Conservation (phyloP, 2,113 vertebrate genomes). For the Motacilla alba region DNA sequence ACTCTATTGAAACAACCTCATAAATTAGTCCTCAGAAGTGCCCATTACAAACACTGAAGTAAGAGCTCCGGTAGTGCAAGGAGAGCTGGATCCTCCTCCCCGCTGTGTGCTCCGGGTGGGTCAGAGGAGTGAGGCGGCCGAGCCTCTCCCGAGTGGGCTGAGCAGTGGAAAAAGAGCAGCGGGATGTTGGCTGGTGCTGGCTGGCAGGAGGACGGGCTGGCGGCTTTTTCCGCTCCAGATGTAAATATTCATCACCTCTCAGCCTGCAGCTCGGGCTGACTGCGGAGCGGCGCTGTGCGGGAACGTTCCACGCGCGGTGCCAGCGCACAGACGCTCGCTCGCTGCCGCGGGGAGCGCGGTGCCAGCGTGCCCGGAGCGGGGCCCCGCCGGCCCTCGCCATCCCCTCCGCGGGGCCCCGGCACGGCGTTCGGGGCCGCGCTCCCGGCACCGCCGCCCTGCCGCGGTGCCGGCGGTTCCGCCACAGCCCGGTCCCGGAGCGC, state of each 20-base stretch:
- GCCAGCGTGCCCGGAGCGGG: neutral
- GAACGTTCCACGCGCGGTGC: accelerated
- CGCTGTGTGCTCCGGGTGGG: accelerated
- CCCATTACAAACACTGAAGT: neutral
- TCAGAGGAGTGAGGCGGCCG: neutral
- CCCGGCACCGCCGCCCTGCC: neutral
- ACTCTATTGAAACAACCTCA: neutral
- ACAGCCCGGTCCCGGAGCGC: neutral
- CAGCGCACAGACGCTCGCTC: accelerated
- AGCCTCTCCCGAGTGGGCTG: neutral
- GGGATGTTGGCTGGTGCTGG: neutral
- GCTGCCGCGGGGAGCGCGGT: accelerated
- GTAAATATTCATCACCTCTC: neutral
- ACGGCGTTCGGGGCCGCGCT: neutral
- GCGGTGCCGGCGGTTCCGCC: neutral
- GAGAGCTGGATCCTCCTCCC: neutral
- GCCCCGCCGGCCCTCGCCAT: neutral
- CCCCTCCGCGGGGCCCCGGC: neutral
- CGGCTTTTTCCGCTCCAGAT: neutral
- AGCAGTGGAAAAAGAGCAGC: neutral
- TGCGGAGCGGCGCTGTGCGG: accelerated
- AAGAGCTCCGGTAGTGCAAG: accelerated
- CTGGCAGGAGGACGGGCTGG: neutral
- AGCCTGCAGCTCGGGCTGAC: accelerated
- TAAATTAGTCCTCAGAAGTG: neutral